phyloP scores from a whole-genome alignment of 37 sponge, comb jelly and placozoan genomes.

The Axinella damicornis region DNA sequence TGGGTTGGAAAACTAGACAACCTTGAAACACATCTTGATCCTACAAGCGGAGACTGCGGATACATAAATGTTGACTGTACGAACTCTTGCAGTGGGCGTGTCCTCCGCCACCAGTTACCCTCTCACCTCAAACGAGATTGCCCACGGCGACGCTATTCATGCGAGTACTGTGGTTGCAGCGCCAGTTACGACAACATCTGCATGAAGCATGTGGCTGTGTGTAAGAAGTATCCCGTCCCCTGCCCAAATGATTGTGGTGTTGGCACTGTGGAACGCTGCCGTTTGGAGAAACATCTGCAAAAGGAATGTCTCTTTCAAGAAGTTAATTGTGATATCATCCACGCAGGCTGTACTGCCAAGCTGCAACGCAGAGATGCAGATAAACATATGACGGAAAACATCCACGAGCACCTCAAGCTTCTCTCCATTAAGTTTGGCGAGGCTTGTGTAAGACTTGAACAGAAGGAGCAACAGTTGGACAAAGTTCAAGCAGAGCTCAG shows the following conservation, averaged over 20 bases:
- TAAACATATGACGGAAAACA: background rate
- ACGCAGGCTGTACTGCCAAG: background rate
- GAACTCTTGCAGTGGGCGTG: background rate
- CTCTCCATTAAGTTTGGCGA: no score
- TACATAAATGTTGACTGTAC: background rate
- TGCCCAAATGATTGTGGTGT: background rate
- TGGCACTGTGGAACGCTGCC: background rate
- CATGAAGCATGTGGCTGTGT: background rate
- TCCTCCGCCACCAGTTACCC: background rate
- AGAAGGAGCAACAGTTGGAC: no score
- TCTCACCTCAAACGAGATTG: background rate
- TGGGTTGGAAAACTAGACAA: background rate
- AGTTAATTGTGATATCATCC: background rate
- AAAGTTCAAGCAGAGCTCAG: no score
- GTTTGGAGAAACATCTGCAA: background rate
- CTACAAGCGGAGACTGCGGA: background rate
- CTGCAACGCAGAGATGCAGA: background rate
- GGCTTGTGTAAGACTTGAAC: no score
- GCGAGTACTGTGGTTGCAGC: background rate
- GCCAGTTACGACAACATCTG: background rate
- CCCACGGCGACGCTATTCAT: background rate
- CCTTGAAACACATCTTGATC: background rate
- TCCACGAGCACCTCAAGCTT: background rate
- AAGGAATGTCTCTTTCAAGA: background rate
- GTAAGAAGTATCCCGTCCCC: background rate